phyloP scores from a whole-genome alignment of 1,140 invertebrate species.

The Trypoxylus dichotomus region DNA sequence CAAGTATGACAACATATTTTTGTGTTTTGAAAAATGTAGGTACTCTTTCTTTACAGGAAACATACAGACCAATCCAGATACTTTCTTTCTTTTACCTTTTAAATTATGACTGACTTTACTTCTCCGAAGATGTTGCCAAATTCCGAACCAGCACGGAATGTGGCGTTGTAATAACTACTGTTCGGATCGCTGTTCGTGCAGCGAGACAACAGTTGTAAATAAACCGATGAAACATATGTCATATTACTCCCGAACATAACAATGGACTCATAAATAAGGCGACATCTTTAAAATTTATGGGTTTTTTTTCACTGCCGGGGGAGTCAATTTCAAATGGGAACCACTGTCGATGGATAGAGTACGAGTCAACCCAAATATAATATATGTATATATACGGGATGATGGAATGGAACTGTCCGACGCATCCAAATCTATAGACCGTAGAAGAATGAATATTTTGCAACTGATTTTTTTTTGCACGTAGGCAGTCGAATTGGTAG shows the following conservation, averaged over 20 bases:
- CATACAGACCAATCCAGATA: too few relatives aligned
- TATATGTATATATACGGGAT: constrained; percentile 18
- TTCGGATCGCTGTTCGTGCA: background rate
- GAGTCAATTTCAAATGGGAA: constrained; percentile 21
- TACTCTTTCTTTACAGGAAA: too few relatives aligned
- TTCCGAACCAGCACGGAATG: background rate
- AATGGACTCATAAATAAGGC: constrained; percentile 23
- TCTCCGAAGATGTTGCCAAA: background rate
- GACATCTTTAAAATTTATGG: constrained; percentile 24
- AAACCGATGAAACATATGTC: constrained; percentile 24
- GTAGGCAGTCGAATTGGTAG: background rate
- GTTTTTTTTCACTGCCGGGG: constrained; percentile 4
- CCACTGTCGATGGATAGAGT: constrained; percentile 1
- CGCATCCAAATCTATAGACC: constrained; percentile 11
- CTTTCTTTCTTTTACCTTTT: too few relatives aligned
- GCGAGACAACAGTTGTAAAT: constrained; percentile 21
- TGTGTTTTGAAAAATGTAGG: too few relatives aligned
- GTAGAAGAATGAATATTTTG: background rate
- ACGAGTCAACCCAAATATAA: background rate
- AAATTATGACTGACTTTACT: background rate
- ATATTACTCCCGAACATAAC: constrained; percentile 14
- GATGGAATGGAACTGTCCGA: constrained; percentile 18
- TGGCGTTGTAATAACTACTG: background rate
- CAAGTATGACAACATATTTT: too few relatives aligned
- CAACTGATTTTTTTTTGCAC: background rate